Evolutionary conservation across 2,113 vertebrate genomes (phyloP), one percentile per base, ranked within the genome.

Genomic region (Callopanchax toddi): DNA sequence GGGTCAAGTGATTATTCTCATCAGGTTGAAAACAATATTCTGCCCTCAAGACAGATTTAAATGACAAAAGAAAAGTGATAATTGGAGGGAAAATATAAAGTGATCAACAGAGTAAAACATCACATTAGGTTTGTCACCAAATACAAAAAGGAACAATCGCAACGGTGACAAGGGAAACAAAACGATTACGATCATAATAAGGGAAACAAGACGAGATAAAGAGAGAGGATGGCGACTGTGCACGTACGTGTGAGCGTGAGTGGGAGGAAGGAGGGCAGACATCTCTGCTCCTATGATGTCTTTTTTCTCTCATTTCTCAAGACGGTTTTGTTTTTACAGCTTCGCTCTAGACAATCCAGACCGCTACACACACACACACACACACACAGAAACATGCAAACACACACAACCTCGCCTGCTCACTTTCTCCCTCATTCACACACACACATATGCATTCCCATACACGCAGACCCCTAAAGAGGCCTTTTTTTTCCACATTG

Each of bases 401-500:
- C 44, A 48, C 64, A 58, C 39, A 53, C 52, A 63, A 62, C 29
- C 64, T 23, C 52, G 39, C 51, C 36, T 43, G 54, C 62, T 37
- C 67, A 60, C 36, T 37, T 37, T 37, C 36, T 37, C 12, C 11
- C 36, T 37, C 52, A 50, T 64, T 50, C 42, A 50, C 49, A 74
- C 45, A 60, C 48, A 49, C 15, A 17, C 55, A 66, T 13, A 66
- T 50, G 63, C 17, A 82, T 29, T 60, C 64, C 18, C 71, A 65
- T 42, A 74, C 67, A 65, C 74, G 83, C 63, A 75, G 53, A 80
- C 79, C 83, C 85, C 77, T 83, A 76, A 85, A 85, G 76, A 74
- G 85, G 84, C 79, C 77, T 75, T 78, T 90, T 89, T n/a, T 88
- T 87, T 89, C 84, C 87, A 86, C 86, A 88, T 79, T 69, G 74